phyloP scores from a whole-genome alignment of 2,797 vertebrate genomes.

The Thunnus albacares region DNA sequence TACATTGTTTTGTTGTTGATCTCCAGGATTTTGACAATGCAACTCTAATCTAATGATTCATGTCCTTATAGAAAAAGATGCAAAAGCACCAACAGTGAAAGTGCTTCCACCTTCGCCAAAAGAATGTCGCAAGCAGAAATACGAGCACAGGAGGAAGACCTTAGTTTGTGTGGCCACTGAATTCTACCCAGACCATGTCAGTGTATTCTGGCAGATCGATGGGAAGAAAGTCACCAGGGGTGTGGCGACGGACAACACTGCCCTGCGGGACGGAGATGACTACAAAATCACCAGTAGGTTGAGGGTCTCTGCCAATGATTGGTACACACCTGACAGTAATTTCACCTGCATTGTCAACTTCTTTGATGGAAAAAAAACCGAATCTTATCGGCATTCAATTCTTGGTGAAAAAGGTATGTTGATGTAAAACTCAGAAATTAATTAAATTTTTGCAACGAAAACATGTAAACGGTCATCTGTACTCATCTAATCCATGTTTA shows the following conservation, averaged over 20 bases:
- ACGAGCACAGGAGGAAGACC: slow-evolving; percentile 46
- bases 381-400: too few species aligned
- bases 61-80: not conserved
- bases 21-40: not conserved
- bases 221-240: accelerated
- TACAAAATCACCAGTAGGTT: slow-evolving; percentile 83
- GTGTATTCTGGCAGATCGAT: slow-evolving; percentile 35
- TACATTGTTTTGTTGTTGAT: not conserved
- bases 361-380: too few species aligned
- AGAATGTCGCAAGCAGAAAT: slow-evolving; percentile 45
- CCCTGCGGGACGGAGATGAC: accelerated
- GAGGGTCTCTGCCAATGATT: slow-evolving; percentile 30
- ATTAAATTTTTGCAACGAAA: not conserved
- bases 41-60: not conserved
- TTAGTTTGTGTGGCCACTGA: slow-evolving; percentile 71
- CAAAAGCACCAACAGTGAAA: not conserved
- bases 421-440: not conserved
- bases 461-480: not conserved
- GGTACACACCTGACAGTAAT: accelerated
- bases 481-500: not conserved
- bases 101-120: slow-evolving; percentile 28
- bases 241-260: slow-evolving; percentile 70
- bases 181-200: slow-evolving; percentile 85
- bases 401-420: not conserved
- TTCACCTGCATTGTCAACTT: slow-evolving; percentile 64